Percentiles rank a stretch among this genome's conserved stretches.
Conservation (phyloP, 2,113 vertebrate species). For the Aldabrachelys gigantea region DNA sequence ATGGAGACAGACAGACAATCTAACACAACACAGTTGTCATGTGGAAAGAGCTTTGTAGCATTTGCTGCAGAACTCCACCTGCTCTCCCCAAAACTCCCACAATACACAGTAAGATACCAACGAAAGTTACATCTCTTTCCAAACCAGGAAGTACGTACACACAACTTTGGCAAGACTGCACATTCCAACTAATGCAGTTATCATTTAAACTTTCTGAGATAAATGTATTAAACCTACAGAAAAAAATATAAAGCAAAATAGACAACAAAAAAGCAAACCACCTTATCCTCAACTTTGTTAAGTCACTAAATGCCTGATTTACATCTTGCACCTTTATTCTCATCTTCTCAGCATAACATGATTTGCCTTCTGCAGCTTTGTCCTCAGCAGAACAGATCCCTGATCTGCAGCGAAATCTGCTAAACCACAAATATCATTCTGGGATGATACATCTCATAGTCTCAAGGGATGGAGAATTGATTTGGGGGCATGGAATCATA, state of each 20-base stretch:
- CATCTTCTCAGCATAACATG: background rate
- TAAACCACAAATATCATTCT: background rate
- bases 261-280: background rate
- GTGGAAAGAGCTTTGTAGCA: background rate
- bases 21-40: too few relatives aligned
- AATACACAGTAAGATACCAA: background rate
- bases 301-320: background rate
- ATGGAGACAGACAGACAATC: background rate
- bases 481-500: background rate
- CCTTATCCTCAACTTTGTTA: background rate
- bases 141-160: background rate
- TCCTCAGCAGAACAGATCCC: background rate
- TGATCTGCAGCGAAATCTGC: too few relatives aligned
- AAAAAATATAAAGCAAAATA: background rate
- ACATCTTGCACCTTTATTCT: background rate
- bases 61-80: background rate
- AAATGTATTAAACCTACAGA: background rate
- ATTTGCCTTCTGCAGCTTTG: background rate
- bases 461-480: background rate
- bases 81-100: background rate
- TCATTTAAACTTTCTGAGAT: background rate
- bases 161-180: background rate
- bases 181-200: background rate
- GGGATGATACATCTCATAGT: background rate
- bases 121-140: background rate